Evolutionary conservation across 2,797 vertebrate species (phyloP).

Genomic region (Podarcis lilfordi): DNA sequence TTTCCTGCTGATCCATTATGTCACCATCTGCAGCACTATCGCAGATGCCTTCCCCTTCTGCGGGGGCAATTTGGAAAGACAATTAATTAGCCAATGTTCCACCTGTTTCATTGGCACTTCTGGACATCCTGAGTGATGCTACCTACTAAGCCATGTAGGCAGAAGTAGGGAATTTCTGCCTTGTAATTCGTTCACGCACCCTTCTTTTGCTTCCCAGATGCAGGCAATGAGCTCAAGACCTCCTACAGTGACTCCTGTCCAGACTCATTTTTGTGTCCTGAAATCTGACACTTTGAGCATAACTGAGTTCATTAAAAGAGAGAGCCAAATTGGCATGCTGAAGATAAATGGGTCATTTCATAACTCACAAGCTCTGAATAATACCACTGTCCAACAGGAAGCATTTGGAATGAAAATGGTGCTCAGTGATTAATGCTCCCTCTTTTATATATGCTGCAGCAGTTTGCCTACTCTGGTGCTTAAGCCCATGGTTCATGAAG

Average conservation of each 20-base stretch:
- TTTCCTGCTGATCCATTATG: background rate
- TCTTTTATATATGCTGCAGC: too few species aligned
- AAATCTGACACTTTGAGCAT: background rate
- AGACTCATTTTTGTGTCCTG: background rate
- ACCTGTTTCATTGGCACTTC: background rate
- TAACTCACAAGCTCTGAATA: background rate
- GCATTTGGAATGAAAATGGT: background rate
- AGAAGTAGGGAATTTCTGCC: background rate
- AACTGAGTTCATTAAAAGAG: background rate
- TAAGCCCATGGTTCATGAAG: too few species aligned
- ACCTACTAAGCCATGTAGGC: background rate
- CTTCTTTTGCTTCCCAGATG: background rate
- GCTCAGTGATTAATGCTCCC: fast-evolving
- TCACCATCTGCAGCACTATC: too few species aligned
- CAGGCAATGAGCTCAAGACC: background rate
- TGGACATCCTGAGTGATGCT: background rate
- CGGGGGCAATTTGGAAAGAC: background rate
- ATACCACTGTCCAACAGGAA: background rate
- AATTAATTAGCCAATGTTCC: background rate
- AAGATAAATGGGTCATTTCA: background rate
- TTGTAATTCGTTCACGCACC: background rate
- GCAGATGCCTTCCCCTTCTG: background rate
- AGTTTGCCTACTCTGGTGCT: background rate
- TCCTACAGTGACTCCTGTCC: background rate
- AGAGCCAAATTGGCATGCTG: background rate